A percentile compares a stretch with the other conserved stretches of the same genome.
Conservation (phyloP, 2,797 vertebrate species). For the Falco cherrug region DNA sequence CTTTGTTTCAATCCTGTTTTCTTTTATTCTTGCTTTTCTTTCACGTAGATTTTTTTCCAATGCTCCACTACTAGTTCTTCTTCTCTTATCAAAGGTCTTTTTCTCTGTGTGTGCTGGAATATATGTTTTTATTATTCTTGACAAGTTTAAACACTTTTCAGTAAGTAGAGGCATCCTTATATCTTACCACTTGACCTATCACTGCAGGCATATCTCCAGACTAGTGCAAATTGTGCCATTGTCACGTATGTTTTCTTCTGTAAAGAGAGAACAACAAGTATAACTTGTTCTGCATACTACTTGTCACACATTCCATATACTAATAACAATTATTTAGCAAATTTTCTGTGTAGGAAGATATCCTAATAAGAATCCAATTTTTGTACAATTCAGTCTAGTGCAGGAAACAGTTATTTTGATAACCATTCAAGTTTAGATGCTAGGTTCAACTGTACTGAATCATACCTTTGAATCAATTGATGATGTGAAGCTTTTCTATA, state of each 20-base stretch:
- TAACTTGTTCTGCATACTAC: background rate
- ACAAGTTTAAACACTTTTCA: conserved; percentile 32
- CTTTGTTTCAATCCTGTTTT: background rate
- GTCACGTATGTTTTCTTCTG: background rate
- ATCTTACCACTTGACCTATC: background rate
- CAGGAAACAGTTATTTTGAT: background rate
- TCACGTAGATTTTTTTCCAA: background rate
- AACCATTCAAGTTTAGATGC: background rate
- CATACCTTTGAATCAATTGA: background rate
- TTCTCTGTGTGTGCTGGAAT: background rate
- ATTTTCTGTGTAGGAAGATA: background rate
- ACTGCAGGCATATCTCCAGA: background rate
- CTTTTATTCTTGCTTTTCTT: background rate
- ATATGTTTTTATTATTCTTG: background rate
- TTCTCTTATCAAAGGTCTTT: background rate
- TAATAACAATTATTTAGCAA: background rate
- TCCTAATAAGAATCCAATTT: background rate
- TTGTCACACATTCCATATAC: background rate
- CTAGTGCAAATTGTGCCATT: background rate
- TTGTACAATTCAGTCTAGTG: background rate
- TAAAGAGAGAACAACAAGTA: background rate
- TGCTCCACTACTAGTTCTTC: background rate
- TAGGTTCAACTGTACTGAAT: background rate
- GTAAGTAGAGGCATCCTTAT: background rate
- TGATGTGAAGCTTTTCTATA: background rate